These are phyloP conservation scores for Ophioninae sp. DNA, from an alignment of 2,888 invertebrate species.

Conservation along the genomic window DNA sequence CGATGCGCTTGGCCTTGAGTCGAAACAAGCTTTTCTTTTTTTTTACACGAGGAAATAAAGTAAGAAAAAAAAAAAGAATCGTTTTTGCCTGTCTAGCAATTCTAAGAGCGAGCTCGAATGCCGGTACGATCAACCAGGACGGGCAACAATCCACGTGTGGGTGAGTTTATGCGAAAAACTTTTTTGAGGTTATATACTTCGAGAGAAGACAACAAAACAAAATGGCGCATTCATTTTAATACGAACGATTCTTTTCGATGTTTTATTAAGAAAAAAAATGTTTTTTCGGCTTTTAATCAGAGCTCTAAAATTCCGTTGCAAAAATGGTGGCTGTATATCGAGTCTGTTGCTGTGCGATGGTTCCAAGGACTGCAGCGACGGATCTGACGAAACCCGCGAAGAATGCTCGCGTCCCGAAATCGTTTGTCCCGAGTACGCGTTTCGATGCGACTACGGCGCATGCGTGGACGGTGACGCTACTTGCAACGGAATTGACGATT, in stretches of 20 bases:
- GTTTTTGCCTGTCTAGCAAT: slow-evolving; percentile 33
- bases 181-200: neutral
- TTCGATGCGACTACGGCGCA: slow-evolving; percentile 85
- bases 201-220: neutral
- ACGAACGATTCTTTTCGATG: too few species aligned
- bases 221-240: too few species aligned
- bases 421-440: slow-evolving; percentile 83
- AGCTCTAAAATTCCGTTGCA: slow-evolving; percentile 72
- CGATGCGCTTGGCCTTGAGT: slow-evolving; percentile 66
- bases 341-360: slow-evolving; percentile 81
- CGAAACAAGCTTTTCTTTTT: neutral
- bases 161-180: slow-evolving; percentile 17
- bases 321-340: slow-evolving; percentile 79
- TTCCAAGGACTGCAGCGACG: slow-evolving; percentile 80
- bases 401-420: slow-evolving; percentile 71
- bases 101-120: slow-evolving; percentile 20
- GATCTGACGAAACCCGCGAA: slow-evolving; percentile 80
- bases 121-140: neutral
- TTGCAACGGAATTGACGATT: slow-evolving; percentile 82
- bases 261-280: too few species aligned
- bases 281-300: slow-evolving; percentile 8
- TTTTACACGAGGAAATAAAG: neutral
- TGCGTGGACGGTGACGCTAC: slow-evolving; percentile 83
- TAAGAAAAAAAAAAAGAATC: slow-evolving; percentile 20
- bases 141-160: slow-evolving; percentile 21